Evolutionary conservation across 2,888 invertebrate species (phyloP).

Genomic region (Cataglyphis rosenhaueri): DNA sequence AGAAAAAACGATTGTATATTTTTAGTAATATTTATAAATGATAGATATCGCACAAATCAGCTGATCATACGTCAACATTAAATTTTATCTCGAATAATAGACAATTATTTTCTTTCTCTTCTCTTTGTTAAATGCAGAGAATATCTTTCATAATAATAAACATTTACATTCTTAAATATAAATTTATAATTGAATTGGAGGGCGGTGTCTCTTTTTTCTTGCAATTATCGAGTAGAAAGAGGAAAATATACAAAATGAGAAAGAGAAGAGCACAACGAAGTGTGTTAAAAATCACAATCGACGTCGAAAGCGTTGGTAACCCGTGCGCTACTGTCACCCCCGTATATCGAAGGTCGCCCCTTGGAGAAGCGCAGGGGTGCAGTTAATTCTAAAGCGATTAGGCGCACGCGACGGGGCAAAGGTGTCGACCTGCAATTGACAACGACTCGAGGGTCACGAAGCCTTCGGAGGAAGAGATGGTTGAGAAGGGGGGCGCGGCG

Average conservation of each 20-base stretch:
- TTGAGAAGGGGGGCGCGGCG: slow-evolving; percentile 42
- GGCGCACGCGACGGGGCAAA: slow-evolving; percentile 83
- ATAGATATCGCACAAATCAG: too few species aligned
- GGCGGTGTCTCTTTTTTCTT: neutral
- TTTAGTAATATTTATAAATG: neutral
- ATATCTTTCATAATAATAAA: neutral
- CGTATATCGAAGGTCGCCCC: slow-evolving; percentile 59
- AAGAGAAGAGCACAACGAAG: neutral
- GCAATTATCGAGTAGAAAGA: neutral
- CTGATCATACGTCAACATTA: too few species aligned
- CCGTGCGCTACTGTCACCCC: slow-evolving; percentile 41
- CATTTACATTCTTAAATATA: neutral
- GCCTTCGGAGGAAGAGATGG: slow-evolving; percentile 56
- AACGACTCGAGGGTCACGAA: slow-evolving; percentile 73
- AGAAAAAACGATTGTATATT: neutral
- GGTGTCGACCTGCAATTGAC: slow-evolving; percentile 84
- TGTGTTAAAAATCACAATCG: slow-evolving; percentile 30
- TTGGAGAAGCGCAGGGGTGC: slow-evolving; percentile 71
- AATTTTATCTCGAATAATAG: neutral
- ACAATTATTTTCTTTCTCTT: neutral
- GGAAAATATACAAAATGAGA: neutral
- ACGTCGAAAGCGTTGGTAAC: slow-evolving; percentile 8
- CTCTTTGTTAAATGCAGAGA: neutral
- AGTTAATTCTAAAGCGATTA: slow-evolving; percentile 84
- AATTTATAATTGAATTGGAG: neutral